Evolutionary conservation across 2,797 vertebrate species (phyloP).

Genomic region (Eulemur mongoz): DNA sequence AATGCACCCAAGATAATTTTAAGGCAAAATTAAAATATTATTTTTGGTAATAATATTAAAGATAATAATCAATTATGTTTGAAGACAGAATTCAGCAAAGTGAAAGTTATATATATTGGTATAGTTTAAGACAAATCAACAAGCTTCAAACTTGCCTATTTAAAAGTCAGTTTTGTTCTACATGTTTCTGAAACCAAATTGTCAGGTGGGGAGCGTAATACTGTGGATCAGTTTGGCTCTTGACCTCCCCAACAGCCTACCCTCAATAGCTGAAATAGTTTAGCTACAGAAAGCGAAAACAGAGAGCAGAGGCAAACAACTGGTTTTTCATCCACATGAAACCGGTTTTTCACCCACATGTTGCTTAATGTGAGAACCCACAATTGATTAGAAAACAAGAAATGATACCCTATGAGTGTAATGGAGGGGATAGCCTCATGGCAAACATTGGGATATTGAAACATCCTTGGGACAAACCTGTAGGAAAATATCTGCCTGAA

Average conservation of each 20-base stretch:
- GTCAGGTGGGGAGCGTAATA: neutral
- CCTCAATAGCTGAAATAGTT: neutral
- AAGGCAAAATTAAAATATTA: neutral
- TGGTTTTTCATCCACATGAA: neutral
- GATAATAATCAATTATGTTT: neutral
- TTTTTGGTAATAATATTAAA: conserved; percentile 8
- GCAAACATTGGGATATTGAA: neutral
- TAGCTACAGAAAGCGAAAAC: neutral
- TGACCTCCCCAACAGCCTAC: neutral
- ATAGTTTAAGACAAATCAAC: neutral
- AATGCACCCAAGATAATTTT: neutral
- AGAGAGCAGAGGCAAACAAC: neutral
- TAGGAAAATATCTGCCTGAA: neutral
- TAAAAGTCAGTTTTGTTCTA: neutral
- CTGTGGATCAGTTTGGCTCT: neutral
- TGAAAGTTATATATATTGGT: neutral
- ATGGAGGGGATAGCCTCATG: neutral
- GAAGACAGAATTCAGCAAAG: neutral
- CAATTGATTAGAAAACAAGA: neutral
- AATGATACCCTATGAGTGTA: neutral
- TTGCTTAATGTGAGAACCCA: neutral
- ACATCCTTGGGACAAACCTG: neutral
- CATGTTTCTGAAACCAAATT: neutral
- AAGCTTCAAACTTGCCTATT: neutral
- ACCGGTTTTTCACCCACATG: too few species aligned